These are phyloP conservation scores for Pilophorus perplexus DNA, from an alignment of 2,888 invertebrate genomes.

Conservation along the genomic window DNA sequence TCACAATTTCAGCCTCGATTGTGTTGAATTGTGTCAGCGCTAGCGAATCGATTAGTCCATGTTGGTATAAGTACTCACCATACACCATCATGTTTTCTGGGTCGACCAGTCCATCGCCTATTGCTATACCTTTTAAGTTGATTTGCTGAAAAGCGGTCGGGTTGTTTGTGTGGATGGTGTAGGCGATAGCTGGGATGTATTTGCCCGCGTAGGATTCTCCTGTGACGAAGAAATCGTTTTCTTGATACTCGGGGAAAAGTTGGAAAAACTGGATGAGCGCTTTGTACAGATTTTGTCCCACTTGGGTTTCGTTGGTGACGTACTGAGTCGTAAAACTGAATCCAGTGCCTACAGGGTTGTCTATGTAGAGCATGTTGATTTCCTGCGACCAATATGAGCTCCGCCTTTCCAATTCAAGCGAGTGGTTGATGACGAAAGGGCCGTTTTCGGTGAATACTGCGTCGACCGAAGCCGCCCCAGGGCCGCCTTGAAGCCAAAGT, in stretches of 20 bases:
- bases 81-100: slow-evolving; percentile 74
- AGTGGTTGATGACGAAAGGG: slow-evolving; percentile 57
- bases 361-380: slow-evolving; percentile 83
- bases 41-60: slow-evolving; percentile 59
- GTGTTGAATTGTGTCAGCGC: slow-evolving; percentile 61
- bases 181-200: slow-evolving; percentile 72
- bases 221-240: slow-evolving; percentile 76
- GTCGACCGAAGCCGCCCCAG: slow-evolving; percentile 74
- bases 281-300: slow-evolving; percentile 74
- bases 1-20: slow-evolving; percentile 60
- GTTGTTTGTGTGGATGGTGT: slow-evolving; percentile 68
- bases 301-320: slow-evolving; percentile 72
- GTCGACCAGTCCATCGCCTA: slow-evolving; percentile 79
- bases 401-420: slow-evolving; percentile 58
- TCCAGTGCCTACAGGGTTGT: slow-evolving; percentile 90
- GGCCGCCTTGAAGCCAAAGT: slow-evolving; percentile 83
- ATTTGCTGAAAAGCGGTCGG: slow-evolving; percentile 61
- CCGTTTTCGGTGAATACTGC: slow-evolving; percentile 84
- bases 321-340: slow-evolving; percentile 82
- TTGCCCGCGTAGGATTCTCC: slow-evolving; percentile 88
- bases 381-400: slow-evolving; percentile 76
- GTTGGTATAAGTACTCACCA: slow-evolving; percentile 74
- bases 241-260: slow-evolving; percentile 71
- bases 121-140: slow-evolving; percentile 67
- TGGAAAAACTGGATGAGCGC: slow-evolving; percentile 77